Conservation (phyloP, 2,888 invertebrate genomes). For the Priocnemis perturbator region DNA sequence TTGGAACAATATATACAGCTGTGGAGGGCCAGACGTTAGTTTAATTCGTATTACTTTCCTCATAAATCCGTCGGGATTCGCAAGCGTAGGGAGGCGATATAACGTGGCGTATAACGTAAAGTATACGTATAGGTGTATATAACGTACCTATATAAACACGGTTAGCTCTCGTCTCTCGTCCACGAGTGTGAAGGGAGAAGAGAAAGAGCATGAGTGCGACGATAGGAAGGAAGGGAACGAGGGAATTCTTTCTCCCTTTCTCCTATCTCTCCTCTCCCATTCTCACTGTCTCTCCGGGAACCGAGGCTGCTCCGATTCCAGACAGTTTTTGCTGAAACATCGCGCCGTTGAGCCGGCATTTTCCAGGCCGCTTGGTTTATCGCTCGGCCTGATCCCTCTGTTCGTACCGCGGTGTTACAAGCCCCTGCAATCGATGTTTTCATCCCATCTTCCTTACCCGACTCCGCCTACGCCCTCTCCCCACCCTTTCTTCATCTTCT, state of each 20-base stretch:
- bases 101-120: constrained; percentile 60
- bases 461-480: constrained; percentile 22
- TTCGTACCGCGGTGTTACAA: constrained; percentile 71
- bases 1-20: neutral
- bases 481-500: constrained; percentile 15
- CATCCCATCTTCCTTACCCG: constrained; percentile 61
- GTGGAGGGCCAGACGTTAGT: constrained; percentile 60
- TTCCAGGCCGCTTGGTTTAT: constrained; percentile 73
- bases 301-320: constrained; percentile 62
- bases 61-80: constrained; percentile 68
- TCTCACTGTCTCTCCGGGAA: constrained; percentile 40
- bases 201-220: constrained; percentile 29
- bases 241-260: constrained; percentile 14
- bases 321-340: constrained; percentile 72
- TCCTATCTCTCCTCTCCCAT: constrained; percentile 11
- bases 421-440: constrained; percentile 70
- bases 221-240: constrained; percentile 27
- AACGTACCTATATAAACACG: constrained; percentile 13
- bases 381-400: constrained; percentile 66
- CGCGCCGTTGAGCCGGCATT: constrained; percentile 71
- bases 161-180: constrained; percentile 13
- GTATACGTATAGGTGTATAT: constrained; percentile 19
- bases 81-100: constrained; percentile 49
- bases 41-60: constrained; percentile 70
- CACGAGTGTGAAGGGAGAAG: constrained; percentile 22